Base-by-base conservation (phyloP, 2,888 invertebrate genomes). In the Anthrax anthrax region DNA sequence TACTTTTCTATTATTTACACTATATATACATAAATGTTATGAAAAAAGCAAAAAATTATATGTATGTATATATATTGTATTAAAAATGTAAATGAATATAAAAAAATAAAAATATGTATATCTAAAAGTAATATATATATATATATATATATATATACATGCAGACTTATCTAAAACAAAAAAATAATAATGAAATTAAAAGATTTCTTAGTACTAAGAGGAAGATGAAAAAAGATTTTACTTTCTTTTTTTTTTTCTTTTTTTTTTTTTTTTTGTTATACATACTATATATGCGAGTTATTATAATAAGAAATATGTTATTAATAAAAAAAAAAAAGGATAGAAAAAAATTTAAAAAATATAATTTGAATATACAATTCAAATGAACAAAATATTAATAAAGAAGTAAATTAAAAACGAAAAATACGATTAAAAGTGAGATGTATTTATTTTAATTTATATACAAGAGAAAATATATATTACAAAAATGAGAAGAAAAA, bases 381-480 rank as follows among this genome's bases (percentile, higher is more conserved):
- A n/a, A n/a, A 16, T 16, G 16, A 17, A 9, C 8, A 17, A 19
- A 39, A 39, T 14, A 12, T 19, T 39, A 39, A 39, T 14, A 39
- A 19, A 14, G 6, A 19, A 39, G n/a, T 4, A 19, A 23, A 23
- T 27, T 14, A 39, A 19, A 37, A 18, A 18, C 12, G 18, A 37
- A 37, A 18, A 46, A 42, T 32, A 38, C 29, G 38, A 42, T 32
- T 32, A 37, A 46, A 45, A 38, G 42, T 46, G 42, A 46, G 52
- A 56, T 54, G 50, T 63, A 63, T 63, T 63, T 64, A 64, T 64
- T 64, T 64, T 64, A 64, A 64, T 64, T 64, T 63, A 64, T 64
- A 64, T 64, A 64, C 64, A 64, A 55, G 50, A 54, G 61, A 63
- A 63, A 42, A 62, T 60, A 62, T 59, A 64, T 62, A 64, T 62